Evolutionary conservation across 2,888 invertebrate genomes (phyloP), one percentile per base, ranked within the genome.

Genomic region (Clepsis dumicolana): DNA sequence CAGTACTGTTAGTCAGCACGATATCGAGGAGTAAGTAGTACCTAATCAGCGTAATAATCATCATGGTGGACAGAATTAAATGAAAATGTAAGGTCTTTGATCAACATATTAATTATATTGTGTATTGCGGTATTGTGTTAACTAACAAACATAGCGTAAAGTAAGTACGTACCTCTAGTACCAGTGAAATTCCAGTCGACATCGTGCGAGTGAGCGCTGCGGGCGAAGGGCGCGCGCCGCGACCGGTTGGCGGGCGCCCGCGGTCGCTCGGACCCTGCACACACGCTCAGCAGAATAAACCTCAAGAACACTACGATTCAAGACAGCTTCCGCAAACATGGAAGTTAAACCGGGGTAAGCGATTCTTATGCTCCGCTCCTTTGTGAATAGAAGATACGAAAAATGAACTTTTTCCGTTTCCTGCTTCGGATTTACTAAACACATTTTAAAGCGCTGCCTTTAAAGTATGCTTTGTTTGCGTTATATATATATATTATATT

Each of bases 131-230:
- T 16, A n/a, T 4, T 8, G 5, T 44, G 44, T 21, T 21, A 5
- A 12, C 21, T 48, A 21, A 25, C 25, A 52, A 52, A 52, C 1
- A 12, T n/a, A 38, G 14, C 4, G 8, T 41, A 21, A 21, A 44
- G 7, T 44, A 21, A 44, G 7, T 44, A 70, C 77, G 64, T 83
- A 93, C 93, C 93, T 87, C 93, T 88, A 35, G 88, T 91, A 2
- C 93, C 93, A 2, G 92, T 93, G 72, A 93, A 93, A 76, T 93
- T 93, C 93, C 93, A 93, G 78, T 93, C 93, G 0, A 85, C 78
- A 62, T 93, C 92, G 62, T 92, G 92, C 66, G 85, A 81, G 76
- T 90, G 91, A 2, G 87, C 83, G 72, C 89, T 89, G 2, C 88
- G 82, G 0, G 91, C 91, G 75, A 81, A 89, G 1, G 93, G 93